A percentile compares a stretch with the other conserved stretches of the same genome.
Conservation (phyloP, 2,888 invertebrate species). For the Ennomos erosarius region DNA sequence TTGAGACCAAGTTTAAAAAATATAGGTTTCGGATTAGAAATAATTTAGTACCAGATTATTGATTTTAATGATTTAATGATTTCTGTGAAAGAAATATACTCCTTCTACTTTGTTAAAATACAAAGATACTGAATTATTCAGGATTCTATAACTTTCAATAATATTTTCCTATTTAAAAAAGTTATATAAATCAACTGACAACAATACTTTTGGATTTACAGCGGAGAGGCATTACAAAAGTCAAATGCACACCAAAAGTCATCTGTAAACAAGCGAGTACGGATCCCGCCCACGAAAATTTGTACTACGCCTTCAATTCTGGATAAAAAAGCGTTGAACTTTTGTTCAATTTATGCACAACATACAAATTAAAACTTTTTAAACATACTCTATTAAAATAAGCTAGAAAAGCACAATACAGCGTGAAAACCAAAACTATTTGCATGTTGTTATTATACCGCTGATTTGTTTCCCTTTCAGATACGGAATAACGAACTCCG, state of each 20-base stretch:
- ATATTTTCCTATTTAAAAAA: neutral
- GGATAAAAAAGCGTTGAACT: constrained; percentile 23
- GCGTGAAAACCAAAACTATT: constrained; percentile 16
- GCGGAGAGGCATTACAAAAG: constrained; percentile 38
- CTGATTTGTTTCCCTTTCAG: constrained; percentile 26
- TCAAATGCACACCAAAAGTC: constrained; percentile 45
- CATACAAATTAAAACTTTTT: too few species aligned
- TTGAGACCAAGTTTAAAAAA: too few species aligned
- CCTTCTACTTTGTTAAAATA: too few species aligned
- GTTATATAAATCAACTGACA: neutral
- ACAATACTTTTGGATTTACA: constrained; percentile 10
- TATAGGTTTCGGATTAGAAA: too few species aligned
- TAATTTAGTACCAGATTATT: too few species aligned
- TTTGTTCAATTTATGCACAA: constrained; percentile 27
- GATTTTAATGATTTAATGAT: too few species aligned
- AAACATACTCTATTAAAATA: too few species aligned
- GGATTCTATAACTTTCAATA: too few species aligned
- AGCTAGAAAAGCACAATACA: too few species aligned
- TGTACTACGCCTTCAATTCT: constrained; percentile 17
- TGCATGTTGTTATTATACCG: constrained; percentile 22
- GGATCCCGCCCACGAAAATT: constrained; percentile 35
- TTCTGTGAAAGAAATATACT: too few species aligned
- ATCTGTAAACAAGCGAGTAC: constrained; percentile 34
- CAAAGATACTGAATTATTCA: too few species aligned
- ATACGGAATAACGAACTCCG: constrained; percentile 29